A percentile compares a stretch with the other conserved stretches of the same genome.
These are phyloP conservation scores for Perccottus glenii DNA, from an alignment of 2,113 vertebrate genomes.

Conservation along the genomic window DNA sequence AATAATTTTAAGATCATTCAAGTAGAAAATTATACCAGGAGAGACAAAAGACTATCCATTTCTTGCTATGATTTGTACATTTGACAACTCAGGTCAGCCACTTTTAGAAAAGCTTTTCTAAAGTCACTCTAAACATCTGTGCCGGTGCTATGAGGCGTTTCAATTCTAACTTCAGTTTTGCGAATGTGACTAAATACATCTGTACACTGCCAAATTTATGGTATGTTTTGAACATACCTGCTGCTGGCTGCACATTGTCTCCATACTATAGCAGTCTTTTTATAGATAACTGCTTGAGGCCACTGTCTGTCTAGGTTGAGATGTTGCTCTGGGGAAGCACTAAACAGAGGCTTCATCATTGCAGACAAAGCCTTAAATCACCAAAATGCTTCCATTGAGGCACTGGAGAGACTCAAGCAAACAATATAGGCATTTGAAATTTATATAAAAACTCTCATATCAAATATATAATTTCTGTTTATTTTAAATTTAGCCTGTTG, in stretches of 20 bases:
- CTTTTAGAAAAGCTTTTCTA: background rate
- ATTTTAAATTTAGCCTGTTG: background rate
- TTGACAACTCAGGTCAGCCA: background rate
- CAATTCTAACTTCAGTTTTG: constrained; percentile 6
- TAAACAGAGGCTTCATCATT: constrained; percentile 13
- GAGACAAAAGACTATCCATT: constrained; percentile 14
- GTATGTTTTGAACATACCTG: constrained; percentile 12
- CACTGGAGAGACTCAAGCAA: background rate
- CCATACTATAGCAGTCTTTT: constrained; percentile 13
- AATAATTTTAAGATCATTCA: constrained; percentile 44
- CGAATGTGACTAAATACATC: constrained; percentile 10
- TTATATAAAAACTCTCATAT: background rate
- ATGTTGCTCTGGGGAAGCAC: constrained; percentile 11
- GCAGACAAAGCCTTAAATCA: constrained; percentile 12
- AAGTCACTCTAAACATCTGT: constrained; percentile 14
- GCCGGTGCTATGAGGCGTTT: constrained; percentile 1
- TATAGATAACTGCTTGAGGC: constrained; percentile 9
- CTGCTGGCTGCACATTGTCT: constrained; percentile 5
- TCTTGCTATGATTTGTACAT: constrained; percentile 10
- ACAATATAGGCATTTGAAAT: constrained; percentile 7
- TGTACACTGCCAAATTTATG: constrained; percentile 1
- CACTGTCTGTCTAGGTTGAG: constrained; percentile 14
- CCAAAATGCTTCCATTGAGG: constrained; percentile 7
- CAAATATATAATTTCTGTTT: constrained; percentile 5
- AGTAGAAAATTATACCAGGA: constrained; percentile 56